Evolutionary conservation across 2,888 invertebrate genomes (phyloP), one percentile per base, ranked within the genome.

Genomic region (Luperina nickerlii): DNA sequence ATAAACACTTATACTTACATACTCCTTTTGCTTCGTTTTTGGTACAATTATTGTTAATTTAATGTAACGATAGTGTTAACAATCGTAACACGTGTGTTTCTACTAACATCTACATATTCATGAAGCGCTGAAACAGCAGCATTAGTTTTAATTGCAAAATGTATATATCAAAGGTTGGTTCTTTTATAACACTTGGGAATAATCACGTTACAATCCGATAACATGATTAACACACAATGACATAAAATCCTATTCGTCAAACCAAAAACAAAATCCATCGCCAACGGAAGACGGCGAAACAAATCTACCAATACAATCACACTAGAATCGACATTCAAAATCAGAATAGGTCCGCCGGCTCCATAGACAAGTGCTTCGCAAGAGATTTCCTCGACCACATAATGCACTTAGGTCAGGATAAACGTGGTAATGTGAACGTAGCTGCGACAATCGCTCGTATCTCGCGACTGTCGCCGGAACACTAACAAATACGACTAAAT

Each of bases 321-420:
- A 65, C 76, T 62, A 42, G 38, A 68, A 79, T 73, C 82, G 74
- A 42, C 48, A 77, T 42, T 65, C 27, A 57, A 20, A 85, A 83
- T 82, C 87, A 80, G 88, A 90, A 89, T 90, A 66, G 63, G 65
- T 78, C 86, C 87, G 82, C 88, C 83, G 86, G 48, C 74, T 51
- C 66, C 66, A 81, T 88, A 91, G 89, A 91, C 91, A 92, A 91
- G 91, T 90, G 88, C 90, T 90, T 89, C 86, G 87, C 76, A 86
- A 88, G 92, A 90, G 92, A 91, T 92, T 91, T 89, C 90, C 92
- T 89, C 89, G 89, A 93, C 92, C 93, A 92, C 93, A 89, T 91
- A 93, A 93, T 93, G 93, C 93, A 93, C 93, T 93, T 92, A 92
- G 92, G 88, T 87, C 87, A 81, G 89, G 91, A 91, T 92, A 91